Base-by-base conservation (phyloP, 2,888 invertebrate species). In the Andrena bicolor region DNA sequence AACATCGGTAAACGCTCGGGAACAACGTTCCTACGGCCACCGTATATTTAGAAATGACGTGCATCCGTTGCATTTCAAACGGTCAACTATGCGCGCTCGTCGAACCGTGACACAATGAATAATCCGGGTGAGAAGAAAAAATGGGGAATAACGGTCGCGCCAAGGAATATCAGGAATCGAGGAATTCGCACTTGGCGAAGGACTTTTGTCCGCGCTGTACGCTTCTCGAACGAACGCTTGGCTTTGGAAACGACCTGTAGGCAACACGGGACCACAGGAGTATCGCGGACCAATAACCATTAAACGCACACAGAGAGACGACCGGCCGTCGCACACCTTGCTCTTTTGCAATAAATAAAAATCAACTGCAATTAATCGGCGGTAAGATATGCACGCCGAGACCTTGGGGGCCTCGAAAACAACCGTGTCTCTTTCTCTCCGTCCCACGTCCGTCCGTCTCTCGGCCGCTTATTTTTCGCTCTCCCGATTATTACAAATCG, bases 241-340 rank as follows among this genome's bases (percentile, higher is more conserved):
- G n/a, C 32, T 80, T 79, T 75, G 61, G 71, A 32, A 60, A 26
- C 65, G 28, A 63, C 68, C 61, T 73, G 76, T 75, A 64, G 65
- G 63, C 56, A n/a, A n/a, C 51, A 65, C 56, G 53, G 63, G 61
- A 2, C 53, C 49, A 28, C n/a, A 73, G 72, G 89, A 90, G 85
- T 90, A 92, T 91, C 86, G 84, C 91, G 83, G 90, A 87, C 91
- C 91, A 92, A 92, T 92, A 92, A 91, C 89, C 91, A 92, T 93
- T 91, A 92, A 93, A 90, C 83, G 88, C 87, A 87, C 90, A 82
- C 72, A 65, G 69, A 28, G 61, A 28, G 75, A n/a, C 63, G 71
- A 20, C 8, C 20, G 41, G 83, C 88, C 88, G 87, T 65, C 72
- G 85, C 89, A 49, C 89, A 89, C 89, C 90, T 91, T 91, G 90